Evolutionary conservation across 1,140 invertebrate species (phyloP), one percentile per base, ranked within the genome.

Genomic region (Battus philenor): DNA sequence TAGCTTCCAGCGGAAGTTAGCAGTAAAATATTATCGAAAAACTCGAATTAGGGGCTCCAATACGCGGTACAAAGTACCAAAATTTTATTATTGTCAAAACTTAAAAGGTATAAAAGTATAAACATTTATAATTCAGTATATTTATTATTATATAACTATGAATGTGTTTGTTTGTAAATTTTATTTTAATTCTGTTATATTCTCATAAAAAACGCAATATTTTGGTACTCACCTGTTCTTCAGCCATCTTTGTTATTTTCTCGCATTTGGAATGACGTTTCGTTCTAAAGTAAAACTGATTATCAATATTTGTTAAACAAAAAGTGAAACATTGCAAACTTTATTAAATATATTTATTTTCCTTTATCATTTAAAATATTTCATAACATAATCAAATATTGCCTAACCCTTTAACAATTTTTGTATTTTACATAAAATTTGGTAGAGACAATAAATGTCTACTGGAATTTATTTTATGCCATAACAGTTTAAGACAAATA

Each of bases 191-290:
- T 74, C 57, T 66, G 67, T 74, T 70, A 77, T 68, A 59, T 68
- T 70, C 41, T 36, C 34, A 26, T 47, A 70, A 52, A 69, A 69
- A 66, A 54, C 38, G 50, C 55, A 73, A 72, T 83, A 80, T 80
- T 83, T 72, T 78, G 72, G 49, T 78, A 59, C 79, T 83, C 72
- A 83, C 79, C 76, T 80, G 79, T 76, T 83, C 79, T 70, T 83
- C 79, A 78, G 79, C 79, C 79, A 83, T 83, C 61, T 83, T 83
- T 83, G 79, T 83, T 83, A 80, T 80, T 83, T 75, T 83, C 76
- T 71, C 59, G 67, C 76, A 82, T 82, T 78, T 75, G 72, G 70
- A 70, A 58, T 72, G 57, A 70, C 74, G 72, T 80, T 80, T 66
- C 54, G 61, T 63, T 70, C 38, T 31, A 54, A 33, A 17, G 5